Percentiles rank a stretch among this genome's conserved stretches.
Evolutionary conservation across 2,797 vertebrate species (phyloP).

Genomic region (Ataeniobius toweri): DNA sequence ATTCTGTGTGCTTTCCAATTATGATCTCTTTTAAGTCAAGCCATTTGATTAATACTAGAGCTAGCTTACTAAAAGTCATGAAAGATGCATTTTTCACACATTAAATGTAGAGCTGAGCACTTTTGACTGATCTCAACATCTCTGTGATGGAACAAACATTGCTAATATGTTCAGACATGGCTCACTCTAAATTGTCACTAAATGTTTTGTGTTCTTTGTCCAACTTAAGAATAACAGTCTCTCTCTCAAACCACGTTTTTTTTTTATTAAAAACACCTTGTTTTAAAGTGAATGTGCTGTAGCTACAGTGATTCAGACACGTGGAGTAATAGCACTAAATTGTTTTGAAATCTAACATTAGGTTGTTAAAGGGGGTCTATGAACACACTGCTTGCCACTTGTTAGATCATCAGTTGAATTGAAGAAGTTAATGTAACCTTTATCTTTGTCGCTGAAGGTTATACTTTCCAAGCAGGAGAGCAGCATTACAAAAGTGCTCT

Average conservation of each 20-base stretch:
- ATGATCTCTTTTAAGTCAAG: not conserved
- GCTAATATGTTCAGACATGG: not conserved
- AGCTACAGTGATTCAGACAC: not conserved
- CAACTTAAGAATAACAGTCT: not conserved
- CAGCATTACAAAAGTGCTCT: slow-evolving; percentile 43
- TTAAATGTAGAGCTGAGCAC: too few relatives aligned
- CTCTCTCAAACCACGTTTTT: too few relatives aligned
- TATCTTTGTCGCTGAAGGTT: slow-evolving; percentile 33
- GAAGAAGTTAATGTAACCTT: slow-evolving; percentile 44
- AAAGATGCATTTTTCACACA: not conserved
- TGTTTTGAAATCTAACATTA: not conserved
- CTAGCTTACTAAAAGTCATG: not conserved
- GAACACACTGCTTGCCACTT: slow-evolving; percentile 3
- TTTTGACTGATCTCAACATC: too few relatives aligned
- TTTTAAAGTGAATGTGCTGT: not conserved
- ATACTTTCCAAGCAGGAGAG: slow-evolving; percentile 25
- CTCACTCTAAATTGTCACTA: not conserved
- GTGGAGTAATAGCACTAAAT: not conserved
- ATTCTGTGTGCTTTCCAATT: not conserved
- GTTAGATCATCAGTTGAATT: slow-evolving; percentile 13
- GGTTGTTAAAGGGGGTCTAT: not conserved
- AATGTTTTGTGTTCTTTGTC: not conserved
- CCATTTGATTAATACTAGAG: not conserved
- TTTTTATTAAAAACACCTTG: not conserved
- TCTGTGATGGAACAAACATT: not conserved